Percentiles rank a stretch among this genome's conserved stretches.
These are phyloP conservation scores for Gracilinanus agilis DNA, from an alignment of 2,113 vertebrate species.

Conservation along the genomic window DNA sequence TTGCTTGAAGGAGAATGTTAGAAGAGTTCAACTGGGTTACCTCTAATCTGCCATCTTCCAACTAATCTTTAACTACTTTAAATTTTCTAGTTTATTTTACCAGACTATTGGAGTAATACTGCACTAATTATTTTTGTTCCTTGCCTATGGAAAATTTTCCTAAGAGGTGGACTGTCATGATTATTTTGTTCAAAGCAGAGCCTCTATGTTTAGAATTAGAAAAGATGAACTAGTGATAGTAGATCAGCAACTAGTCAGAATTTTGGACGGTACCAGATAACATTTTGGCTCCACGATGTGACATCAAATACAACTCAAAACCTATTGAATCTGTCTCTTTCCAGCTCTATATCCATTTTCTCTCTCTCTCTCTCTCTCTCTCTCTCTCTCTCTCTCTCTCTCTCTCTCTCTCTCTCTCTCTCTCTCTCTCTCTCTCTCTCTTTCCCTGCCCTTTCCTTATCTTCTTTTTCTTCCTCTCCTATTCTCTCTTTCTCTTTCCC, in stretches of 20 bases:
- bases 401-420: background rate
- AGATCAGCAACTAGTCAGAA: background rate
- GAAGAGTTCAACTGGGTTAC: background rate
- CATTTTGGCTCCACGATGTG: too few species aligned
- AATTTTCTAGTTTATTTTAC: background rate
- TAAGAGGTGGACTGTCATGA: background rate
- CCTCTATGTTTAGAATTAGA: constrained; percentile 11
- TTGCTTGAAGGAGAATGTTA: background rate
- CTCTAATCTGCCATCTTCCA: background rate
- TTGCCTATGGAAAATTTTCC: background rate
- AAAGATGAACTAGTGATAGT: constrained; percentile 10
- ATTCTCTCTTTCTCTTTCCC: too few species aligned
- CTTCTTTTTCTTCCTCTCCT: background rate
- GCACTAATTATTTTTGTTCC: background rate
- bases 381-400: background rate
- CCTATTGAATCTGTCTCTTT: background rate
- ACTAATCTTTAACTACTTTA: background rate
- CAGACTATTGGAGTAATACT: background rate
- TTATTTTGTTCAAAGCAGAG: background rate
- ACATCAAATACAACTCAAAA: too few species aligned
- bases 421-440: background rate
- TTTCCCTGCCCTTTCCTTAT: background rate
- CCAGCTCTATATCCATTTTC: background rate
- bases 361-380: too few species aligned
- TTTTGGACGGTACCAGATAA: background rate